Conservation (phyloP, 53 echinoderm and acorn worm genomes). For the Pentamera pediparva region DNA sequence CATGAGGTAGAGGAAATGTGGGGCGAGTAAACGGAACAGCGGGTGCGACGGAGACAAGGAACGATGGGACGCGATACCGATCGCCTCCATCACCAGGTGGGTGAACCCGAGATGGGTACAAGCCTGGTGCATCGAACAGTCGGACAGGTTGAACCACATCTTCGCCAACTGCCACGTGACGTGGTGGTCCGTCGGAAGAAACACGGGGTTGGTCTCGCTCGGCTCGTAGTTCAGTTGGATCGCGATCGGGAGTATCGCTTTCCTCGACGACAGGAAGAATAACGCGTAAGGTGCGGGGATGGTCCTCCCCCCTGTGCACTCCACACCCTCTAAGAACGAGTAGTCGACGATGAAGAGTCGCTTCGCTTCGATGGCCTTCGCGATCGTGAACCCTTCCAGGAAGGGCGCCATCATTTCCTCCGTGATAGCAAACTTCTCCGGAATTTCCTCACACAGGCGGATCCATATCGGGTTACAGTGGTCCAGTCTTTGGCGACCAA, state of each 20-base stretch:
- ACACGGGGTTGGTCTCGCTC: slow-evolving; percentile 36
- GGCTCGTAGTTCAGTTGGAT: slow-evolving; percentile 14
- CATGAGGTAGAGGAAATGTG: slow-evolving; percentile 84
- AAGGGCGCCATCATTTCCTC: slow-evolving; percentile 54
- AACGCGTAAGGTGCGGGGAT: slow-evolving; percentile 10
- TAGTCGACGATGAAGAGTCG: slow-evolving; percentile 64
- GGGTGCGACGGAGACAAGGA: slow-evolving; percentile 86
- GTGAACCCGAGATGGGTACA: slow-evolving; percentile 81
- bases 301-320: slow-evolving; percentile 46
- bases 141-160: slow-evolving; percentile 91
- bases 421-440: slow-evolving; percentile 51
- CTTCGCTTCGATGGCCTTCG: slow-evolving; percentile 53
- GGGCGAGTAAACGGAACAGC: slow-evolving; percentile 77
- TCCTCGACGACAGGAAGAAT: slow-evolving; percentile 9
- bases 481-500: slow-evolving; percentile 9
- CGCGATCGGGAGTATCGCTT: slow-evolving; percentile 6
- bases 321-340: slow-evolving; percentile 43
- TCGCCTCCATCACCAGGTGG: slow-evolving; percentile 79
- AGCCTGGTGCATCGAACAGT: slow-evolving; percentile 76
- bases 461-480: slow-evolving; percentile 26
- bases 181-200: slow-evolving; percentile 74
- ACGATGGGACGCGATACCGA: slow-evolving; percentile 73
- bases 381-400: slow-evolving; percentile 53
- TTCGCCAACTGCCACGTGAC: slow-evolving; percentile 87
- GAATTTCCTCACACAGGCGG: slow-evolving; percentile 4